Base-by-base conservation (phyloP, 2,113 vertebrate species). In the Petaurus breviceps region DNA sequence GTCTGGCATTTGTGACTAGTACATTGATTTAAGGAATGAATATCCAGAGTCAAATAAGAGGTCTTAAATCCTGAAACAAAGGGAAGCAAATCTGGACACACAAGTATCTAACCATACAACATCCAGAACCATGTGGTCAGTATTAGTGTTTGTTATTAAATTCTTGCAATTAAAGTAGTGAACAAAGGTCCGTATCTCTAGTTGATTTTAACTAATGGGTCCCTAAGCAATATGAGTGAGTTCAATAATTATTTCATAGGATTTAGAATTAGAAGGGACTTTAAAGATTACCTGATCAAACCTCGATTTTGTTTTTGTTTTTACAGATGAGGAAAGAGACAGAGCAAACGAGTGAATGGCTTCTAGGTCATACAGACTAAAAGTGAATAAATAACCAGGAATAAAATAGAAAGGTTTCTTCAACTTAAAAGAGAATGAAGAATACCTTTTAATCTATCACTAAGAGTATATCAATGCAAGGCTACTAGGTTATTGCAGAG, bases 341-440 rank as follows among this genome's bases (percentile, higher is more conserved):
- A 84, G n/a, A 84, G 31, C 37, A 43, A 84, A 6, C 43, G n/a
- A 43, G 19, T 43, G n/a, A 84, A 43, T 8, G 43, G n/a, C 16
- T 84, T 43, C n/a, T 43, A 84, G 68, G 26, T 43, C 37, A 43
- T 43, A 84, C 37, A 84, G 6, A 23, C 43, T 43, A 84, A 84
- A 84, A 84, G n/a, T 84, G n/a, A 43, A 84, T 84, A 53, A 91
- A 52, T 43, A 7, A 19, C 0, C n/a, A n/a, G 25, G 31, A 92
- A 68, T 57, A 11, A 90, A 49, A 93, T 89, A 43, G 8, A 43
- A 95, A 84, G 90, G 93, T 57, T 95, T 51, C 91, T 49, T 22
- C 23, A 9, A 94, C 68, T 94, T 96, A 95, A 95, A 91, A 94
- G 93, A 47, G 10, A 95, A 47, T 43, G 61, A 93, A 93, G 93